Evolutionary conservation across 1,140 invertebrate species (phyloP).

Genomic region (Trichoplusia ni): DNA sequence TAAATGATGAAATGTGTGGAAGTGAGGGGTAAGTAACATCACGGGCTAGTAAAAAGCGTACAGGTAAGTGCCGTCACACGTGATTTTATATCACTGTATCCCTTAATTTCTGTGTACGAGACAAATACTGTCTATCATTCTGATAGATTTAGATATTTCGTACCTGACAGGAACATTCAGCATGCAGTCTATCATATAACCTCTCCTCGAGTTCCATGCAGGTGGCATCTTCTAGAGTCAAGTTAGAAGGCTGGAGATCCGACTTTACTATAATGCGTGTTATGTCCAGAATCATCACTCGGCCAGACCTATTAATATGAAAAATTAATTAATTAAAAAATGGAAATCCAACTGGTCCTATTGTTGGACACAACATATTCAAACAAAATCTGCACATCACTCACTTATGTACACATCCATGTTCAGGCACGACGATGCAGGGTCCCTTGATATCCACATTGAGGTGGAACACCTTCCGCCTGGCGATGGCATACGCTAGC

Average conservation of each 20-base stretch:
- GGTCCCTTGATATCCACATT: conserved; percentile 90
- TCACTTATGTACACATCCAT: conserved; percentile 89
- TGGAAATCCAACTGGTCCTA: not conserved
- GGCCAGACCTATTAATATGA: conserved; percentile 84
- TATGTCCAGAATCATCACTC: conserved; percentile 88
- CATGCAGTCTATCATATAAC: conserved; percentile 89
- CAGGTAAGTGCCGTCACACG: no score
- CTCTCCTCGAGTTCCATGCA: conserved; percentile 92
- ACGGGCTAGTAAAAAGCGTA: no score
- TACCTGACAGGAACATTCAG: conserved; percentile 87
- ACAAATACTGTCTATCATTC: no score
- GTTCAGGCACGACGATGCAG: conserved; percentile 89
- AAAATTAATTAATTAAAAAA: not conserved
- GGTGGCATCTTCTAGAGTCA: conserved; percentile 88
- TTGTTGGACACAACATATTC: not conserved
- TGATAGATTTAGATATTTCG: no score
- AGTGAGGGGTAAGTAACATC: no score
- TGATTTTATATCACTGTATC: no score
- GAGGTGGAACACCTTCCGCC: conserved; percentile 87
- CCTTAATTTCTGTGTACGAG: no score
- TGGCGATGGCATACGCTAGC: conserved; percentile 82
- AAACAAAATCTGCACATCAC: conserved; percentile 42
- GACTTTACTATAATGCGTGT: conserved; percentile 87
- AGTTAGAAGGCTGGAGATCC: conserved; percentile 87
- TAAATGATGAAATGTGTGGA: no score